phyloP scores from a whole-genome alignment of 2,113 vertebrate species.

The Crotophaga sulcirostris region DNA sequence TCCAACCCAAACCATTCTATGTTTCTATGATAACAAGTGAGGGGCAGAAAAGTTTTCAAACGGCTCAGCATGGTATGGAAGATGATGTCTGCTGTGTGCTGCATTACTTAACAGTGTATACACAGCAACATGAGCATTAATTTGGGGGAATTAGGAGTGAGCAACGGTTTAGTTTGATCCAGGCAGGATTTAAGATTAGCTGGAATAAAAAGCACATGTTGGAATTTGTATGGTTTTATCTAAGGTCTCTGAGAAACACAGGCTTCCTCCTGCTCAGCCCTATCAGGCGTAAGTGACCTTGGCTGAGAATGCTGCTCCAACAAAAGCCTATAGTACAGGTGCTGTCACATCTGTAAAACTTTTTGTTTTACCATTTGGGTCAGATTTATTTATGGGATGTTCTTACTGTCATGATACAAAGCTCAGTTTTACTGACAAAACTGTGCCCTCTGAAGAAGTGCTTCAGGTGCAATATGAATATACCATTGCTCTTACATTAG shows the following conservation, averaged over 20 bases:
- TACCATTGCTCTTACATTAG: background rate
- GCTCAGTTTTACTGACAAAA: background rate
- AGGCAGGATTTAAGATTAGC: background rate
- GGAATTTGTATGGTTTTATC: background rate
- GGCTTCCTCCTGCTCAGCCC: background rate
- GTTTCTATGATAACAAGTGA: too few relatives aligned
- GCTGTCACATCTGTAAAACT: background rate
- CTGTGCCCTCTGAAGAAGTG: background rate
- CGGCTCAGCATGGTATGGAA: background rate
- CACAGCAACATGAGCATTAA: background rate
- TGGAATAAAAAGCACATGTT: background rate
- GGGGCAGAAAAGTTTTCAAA: background rate
- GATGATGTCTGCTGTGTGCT: background rate
- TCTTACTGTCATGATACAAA: background rate
- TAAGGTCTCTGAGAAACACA: background rate
- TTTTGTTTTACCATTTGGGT: background rate
- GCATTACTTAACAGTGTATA: background rate
- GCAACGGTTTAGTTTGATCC: background rate
- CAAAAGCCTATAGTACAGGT: background rate
- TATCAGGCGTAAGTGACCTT: fast-evolving
- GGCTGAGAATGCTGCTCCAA: background rate
- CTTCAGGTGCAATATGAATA: background rate
- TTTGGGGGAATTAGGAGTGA: background rate
- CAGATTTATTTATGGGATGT: background rate
- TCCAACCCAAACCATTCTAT: too few relatives aligned